These are phyloP conservation scores for Drepana falcataria DNA, from an alignment of 2,888 invertebrate species.

Conservation along the genomic window DNA sequence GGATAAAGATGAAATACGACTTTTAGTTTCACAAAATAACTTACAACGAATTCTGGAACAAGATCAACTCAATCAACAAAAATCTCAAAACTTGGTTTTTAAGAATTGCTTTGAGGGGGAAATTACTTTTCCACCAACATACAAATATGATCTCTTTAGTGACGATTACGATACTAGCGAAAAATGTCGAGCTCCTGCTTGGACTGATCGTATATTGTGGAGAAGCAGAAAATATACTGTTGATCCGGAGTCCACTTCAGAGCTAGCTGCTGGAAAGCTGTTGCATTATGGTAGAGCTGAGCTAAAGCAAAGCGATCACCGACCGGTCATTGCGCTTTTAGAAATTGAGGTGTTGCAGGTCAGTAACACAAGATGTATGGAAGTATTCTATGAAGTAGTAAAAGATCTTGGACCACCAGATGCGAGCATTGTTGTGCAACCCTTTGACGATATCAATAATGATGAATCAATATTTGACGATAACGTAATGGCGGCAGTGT, in stretches of 20 bases:
- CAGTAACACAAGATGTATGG: conserved; percentile 85
- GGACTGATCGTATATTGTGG: conserved; percentile 99
- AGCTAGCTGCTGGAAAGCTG: conserved; percentile 88
- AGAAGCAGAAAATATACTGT: conserved; percentile 86
- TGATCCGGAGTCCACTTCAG: conserved; percentile 81
- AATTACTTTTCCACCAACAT: conserved; percentile 95
- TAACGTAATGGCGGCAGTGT: conserved; percentile 86
- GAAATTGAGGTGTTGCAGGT: conserved; percentile 92
- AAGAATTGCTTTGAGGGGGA: conserved; percentile 95
- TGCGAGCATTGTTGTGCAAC: conserved; percentile 90
- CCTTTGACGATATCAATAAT: conserved; percentile 49
- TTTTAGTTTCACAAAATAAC: conserved; percentile 86
- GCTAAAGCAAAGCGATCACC: conserved; percentile 97
- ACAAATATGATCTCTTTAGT: conserved; percentile 98
- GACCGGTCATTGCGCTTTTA: conserved; percentile 95
- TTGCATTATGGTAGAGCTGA: conserved; percentile 96
- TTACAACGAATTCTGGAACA: conserved; percentile 86
- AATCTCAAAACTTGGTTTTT: conserved; percentile 90
- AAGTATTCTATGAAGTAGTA: conserved; percentile 91
- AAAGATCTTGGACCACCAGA: conserved; percentile 95
- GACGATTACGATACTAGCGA: conserved; percentile 99
- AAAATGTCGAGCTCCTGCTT: conserved; percentile 97
- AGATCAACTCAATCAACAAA: conserved; percentile 93
- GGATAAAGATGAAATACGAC: conserved; percentile 95
- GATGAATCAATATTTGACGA: conserved; percentile 87